Evolutionary conservation across 2,797 vertebrate species (phyloP), one percentile per base, ranked within the genome.

Genomic region (Rhadinocentrus ornatus): DNA sequence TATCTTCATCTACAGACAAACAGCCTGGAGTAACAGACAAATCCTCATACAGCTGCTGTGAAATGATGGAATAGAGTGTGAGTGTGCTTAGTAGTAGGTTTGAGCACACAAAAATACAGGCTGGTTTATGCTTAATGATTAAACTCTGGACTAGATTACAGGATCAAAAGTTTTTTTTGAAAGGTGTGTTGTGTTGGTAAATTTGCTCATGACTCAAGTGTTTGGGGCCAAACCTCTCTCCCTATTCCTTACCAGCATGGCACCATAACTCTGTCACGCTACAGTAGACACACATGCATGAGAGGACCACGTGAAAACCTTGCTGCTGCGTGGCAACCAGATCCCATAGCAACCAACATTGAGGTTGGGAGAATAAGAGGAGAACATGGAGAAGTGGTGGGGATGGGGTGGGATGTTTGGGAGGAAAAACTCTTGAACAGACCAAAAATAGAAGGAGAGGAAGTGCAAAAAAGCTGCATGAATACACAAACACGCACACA

Each of bases 321-420:
- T 32, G 16, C 81, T 75, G 88, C 83, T 92, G 88, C 91, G 87
- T 94, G 88, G 92, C 88, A 92, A 92, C 93, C 77, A 18, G 89
- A 92, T 94, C 89, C 92, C 94, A 94, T 95, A 89, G 94, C 90
- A 95, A 96, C 94, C 56, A 82, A 84, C 78, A 71, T 82, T 84
- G 84, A 84, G 75, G 69, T 24, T 35, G 27, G 10, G 50, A 62
- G 65, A 65, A 37, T 35, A 56, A 59, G 44, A 37, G 58, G 55
- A 61, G 27, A 48, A 46, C 15, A 27, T 64, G 66, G 57, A 55
- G 39, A 1, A 46, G 18, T 48, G 24, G 48, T 32, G 46, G 32
- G 63, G 11, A 82, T 73, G 35, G 46, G 61, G 32, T 27, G 57
- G 77, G 27, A 73, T 76, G 69, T 83, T 78, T 73, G 61, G 72